phyloP scores from a whole-genome alignment of 2,888 invertebrate genomes.

The Macrosiphum euphorbiae region DNA sequence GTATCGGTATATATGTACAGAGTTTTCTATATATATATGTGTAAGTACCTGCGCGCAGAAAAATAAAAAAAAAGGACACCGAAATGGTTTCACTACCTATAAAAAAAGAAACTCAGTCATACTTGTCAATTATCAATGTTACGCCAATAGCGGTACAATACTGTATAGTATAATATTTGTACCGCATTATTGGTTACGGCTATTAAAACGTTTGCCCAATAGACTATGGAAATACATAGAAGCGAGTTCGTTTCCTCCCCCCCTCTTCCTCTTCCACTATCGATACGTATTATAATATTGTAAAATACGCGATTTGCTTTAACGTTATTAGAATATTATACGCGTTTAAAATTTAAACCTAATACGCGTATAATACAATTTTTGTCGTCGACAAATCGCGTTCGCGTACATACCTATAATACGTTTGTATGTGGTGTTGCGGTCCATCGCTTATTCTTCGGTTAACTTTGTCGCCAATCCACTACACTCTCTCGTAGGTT shows the following conservation, averaged over 20 bases:
- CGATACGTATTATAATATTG: neutral
- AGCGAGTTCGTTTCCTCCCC: neutral
- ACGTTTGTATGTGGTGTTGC: neutral
- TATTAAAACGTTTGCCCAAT: constrained; percentile 64
- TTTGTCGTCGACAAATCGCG: neutral
- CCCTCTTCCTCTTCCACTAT: neutral
- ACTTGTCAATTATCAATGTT: constrained; percentile 64
- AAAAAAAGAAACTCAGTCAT: constrained; percentile 63
- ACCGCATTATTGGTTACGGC: constrained; percentile 62
- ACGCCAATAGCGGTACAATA: constrained; percentile 64
- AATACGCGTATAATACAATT: neutral
- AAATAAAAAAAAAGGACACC: constrained; percentile 46
- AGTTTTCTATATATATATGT: neutral
- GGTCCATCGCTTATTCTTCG: neutral
- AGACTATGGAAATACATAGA: constrained; percentile 47
- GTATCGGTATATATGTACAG: neutral
- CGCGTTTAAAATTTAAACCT: neutral
- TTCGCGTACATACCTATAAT: neutral
- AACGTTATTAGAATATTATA: neutral
- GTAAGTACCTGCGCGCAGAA: neutral
- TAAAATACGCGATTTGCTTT: neutral
- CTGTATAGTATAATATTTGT: constrained; percentile 28
- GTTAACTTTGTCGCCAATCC: neutral
- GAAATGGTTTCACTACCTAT: constrained; percentile 59
- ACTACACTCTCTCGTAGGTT: neutral